Evolutionary conservation across 2,797 vertebrate genomes (phyloP).

Genomic region (Sebastes goodei): DNA sequence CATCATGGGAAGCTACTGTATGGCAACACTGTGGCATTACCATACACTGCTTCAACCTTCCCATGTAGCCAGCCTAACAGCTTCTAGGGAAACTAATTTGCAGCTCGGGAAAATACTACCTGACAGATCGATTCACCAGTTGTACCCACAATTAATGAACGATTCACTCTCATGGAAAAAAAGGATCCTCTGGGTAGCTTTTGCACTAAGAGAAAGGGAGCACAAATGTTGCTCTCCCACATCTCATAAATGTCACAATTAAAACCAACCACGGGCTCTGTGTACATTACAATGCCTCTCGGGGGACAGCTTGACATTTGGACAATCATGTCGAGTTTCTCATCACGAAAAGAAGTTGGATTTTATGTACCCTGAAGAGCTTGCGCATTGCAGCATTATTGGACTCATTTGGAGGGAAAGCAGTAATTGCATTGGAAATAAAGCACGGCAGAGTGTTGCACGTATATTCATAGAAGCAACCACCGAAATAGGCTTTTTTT

Average conservation of each 20-base stretch:
- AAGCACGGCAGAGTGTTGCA: conserved; percentile 52
- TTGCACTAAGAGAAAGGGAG: conserved; percentile 33
- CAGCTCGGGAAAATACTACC: conserved; percentile 71
- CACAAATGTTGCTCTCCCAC: conserved; percentile 67
- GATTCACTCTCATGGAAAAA: conserved; percentile 49
- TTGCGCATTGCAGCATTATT: conserved; percentile 68
- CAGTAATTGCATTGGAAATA: conserved; percentile 58
- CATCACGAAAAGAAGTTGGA: conserved; percentile 62
- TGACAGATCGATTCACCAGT: conserved; percentile 78
- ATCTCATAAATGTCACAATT: conserved; percentile 82
- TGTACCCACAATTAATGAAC: conserved; percentile 73
- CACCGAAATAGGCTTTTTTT: conserved; percentile 60
- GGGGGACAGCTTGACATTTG: conserved; percentile 79
- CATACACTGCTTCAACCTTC: conserved; percentile 47
- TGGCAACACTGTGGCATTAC: conserved; percentile 64
- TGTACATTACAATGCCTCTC: conserved; percentile 70
- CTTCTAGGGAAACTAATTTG: conserved; percentile 76
- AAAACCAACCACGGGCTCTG: conserved; percentile 70
- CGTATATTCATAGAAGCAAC: conserved; percentile 70
- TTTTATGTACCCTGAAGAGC: conserved; percentile 65
- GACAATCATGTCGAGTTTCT: conserved; percentile 74
- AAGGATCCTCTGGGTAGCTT: conserved; percentile 50
- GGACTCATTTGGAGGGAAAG: conserved; percentile 59
- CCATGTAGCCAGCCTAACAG: conserved; percentile 47
- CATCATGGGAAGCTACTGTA: conserved; percentile 53